Percentiles rank a stretch among this genome's conserved stretches.
These are phyloP conservation scores for Anthonomus grandis DNA, from an alignment of 1,140 invertebrate genomes.

Conservation along the genomic window DNA sequence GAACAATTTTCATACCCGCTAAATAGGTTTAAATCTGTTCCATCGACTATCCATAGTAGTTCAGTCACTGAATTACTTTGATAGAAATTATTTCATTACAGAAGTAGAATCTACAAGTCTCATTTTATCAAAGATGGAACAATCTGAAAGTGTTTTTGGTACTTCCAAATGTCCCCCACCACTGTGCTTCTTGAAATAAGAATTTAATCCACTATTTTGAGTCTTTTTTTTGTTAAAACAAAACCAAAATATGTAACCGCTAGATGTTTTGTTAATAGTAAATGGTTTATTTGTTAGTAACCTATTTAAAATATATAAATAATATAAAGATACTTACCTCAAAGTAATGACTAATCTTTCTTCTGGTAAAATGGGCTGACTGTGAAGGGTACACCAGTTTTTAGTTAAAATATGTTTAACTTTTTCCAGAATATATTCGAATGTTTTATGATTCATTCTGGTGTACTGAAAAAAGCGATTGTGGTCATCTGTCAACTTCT, in stretches of 20 bases:
- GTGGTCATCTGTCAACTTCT: no score
- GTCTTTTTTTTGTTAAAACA: background rate
- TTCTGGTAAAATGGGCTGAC: no score
- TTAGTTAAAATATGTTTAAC: background rate
- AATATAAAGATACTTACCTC: background rate
- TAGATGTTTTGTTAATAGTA: no score
- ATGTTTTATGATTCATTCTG: background rate
- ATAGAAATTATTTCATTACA: background rate
- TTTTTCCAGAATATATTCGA: constrained; percentile 14
- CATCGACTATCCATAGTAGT: no score
- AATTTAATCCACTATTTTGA: background rate
- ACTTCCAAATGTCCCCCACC: background rate
- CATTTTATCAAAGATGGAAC: background rate
- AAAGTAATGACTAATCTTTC: background rate
- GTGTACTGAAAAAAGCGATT: no score
- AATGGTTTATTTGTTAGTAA: no score
- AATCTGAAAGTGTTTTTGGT: background rate
- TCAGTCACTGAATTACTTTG: background rate
- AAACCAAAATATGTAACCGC: no score
- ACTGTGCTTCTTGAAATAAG: background rate
- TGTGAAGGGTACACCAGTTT: no score
- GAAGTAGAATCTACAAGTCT: background rate
- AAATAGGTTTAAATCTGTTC: no score
- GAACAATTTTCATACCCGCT: no score
- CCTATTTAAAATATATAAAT: constrained; percentile 1